Conservation (phyloP, 2,113 vertebrate species). For the Pluvianellus socialis region DNA sequence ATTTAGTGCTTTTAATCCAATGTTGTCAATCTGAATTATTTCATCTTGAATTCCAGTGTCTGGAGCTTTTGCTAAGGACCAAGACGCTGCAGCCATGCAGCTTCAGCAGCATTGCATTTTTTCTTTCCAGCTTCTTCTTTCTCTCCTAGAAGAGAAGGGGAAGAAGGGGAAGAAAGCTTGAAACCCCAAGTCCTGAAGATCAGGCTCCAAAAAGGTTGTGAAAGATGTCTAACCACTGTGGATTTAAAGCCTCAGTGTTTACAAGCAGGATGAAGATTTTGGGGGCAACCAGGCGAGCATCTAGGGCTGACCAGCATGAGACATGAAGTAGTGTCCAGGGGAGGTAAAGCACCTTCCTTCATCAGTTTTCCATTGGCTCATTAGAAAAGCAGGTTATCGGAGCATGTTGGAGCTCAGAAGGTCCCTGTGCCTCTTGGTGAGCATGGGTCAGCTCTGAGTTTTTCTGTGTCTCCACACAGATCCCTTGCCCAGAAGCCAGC, state of each 20-base stretch:
- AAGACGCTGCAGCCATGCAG: not conserved
- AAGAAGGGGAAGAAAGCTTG: not conserved
- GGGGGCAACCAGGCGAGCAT: rapidly evolving
- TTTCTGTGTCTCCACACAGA: not conserved
- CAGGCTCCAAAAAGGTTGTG: not conserved
- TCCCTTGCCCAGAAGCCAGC: not conserved
- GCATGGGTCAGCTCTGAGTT: not conserved
- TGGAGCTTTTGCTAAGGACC: not conserved
- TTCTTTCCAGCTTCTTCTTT: not conserved
- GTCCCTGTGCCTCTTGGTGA: not conserved
- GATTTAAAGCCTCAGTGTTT: not conserved
- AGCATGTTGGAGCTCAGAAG: not conserved
- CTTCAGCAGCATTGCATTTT: not conserved
- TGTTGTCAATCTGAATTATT: not conserved
- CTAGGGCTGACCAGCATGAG: not conserved
- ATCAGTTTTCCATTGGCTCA: not conserved
- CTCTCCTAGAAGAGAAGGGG: not conserved
- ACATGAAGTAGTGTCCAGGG: rapidly evolving
- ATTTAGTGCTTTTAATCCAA: constrained; percentile 10
- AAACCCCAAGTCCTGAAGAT: not conserved
- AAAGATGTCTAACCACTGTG: not conserved
- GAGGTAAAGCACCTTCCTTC: not conserved
- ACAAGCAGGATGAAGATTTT: not conserved
- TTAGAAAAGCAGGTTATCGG: not conserved
- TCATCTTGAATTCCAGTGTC: not conserved